Conservation (phyloP, 1,140 invertebrate genomes). For the Brachionus calyciflorus region DNA sequence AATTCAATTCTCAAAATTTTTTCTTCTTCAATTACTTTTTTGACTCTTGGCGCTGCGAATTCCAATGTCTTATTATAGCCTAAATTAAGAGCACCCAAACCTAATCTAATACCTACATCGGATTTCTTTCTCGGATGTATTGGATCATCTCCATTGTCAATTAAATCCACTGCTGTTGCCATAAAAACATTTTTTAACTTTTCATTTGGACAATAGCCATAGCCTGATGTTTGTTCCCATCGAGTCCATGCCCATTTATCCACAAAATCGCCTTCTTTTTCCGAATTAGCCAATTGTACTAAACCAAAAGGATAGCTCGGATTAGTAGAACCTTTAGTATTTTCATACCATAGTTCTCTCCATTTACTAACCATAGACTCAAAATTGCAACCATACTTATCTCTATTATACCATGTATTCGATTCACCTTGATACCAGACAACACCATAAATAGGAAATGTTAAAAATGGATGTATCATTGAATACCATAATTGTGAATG, state of each 20-base stretch:
- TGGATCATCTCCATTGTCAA: slow-evolving; percentile 48
- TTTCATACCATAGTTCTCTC: slow-evolving; percentile 50
- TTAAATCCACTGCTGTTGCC: slow-evolving; percentile 55
- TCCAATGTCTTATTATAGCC: background rate
- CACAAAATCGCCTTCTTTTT: background rate
- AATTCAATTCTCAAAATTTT: background rate
- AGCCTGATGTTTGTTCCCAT: slow-evolving; percentile 54
- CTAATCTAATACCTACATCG: background rate
- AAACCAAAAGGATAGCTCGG: slow-evolving; percentile 56
- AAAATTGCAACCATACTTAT: slow-evolving; percentile 54
- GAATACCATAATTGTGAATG: slow-evolving; percentile 53
- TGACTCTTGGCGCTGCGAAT: background rate
- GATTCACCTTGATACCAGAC: slow-evolving; percentile 57
- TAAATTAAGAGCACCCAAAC: background rate
- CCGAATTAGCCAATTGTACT: slow-evolving; percentile 52
- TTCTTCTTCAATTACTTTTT: background rate
- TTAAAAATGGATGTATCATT: slow-evolving; percentile 54
- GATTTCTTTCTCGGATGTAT: background rate
- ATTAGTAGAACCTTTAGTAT: slow-evolving; percentile 49
- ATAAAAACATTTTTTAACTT: slow-evolving; percentile 54
- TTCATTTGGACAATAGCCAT: slow-evolving; percentile 54
- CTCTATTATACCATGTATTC: slow-evolving; percentile 46
- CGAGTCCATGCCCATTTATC: slow-evolving; percentile 50
- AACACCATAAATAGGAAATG: slow-evolving; percentile 53
- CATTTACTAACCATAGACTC: slow-evolving; percentile 54